Base-by-base conservation (phyloP, 2,113 vertebrate species). In the Melospiza melodia region DNA sequence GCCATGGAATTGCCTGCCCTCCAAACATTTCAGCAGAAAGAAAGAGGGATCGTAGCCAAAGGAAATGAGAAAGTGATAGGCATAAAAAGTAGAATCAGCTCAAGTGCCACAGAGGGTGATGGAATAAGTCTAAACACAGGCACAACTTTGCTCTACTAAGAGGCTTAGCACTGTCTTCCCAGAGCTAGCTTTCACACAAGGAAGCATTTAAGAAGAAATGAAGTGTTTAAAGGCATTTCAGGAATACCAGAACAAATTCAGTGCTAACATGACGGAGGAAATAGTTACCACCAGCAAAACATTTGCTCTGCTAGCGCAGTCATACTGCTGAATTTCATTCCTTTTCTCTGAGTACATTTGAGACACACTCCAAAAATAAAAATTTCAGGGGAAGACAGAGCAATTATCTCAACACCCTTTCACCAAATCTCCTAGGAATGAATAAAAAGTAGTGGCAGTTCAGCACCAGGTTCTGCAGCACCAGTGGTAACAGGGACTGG, bases 11-110 rank as follows among this genome's bases (percentile, higher is more conserved):
- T 75, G 83, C 76, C 65, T 95, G 57, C 81, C 78, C 80, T 91
- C 89, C 63, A 57, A 85, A 89, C 66, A 86, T 87, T 85, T 77
- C 94, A 82, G 57, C 61, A 93, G 68, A 89, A 79, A 95, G 91
- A 87, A 82, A 63, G 31, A 90, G n/a, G 93, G 74, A 87, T 74
- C 22, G 3, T 31, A 80, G 82, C 77, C 94, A 97, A 90, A 94
- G 93, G 94, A 96, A 96, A 89, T 95, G 83, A 95, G 87, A 93
- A 84, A 52, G 67, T 88, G 87, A 94, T 67, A 94, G 94, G 89
- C 91, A 93, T 79, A 57, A 72, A 89, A 79, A 90, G 51, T 84
- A 23, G 49, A 66, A 93, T 83, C 73, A 35, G 17, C 71, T 96
- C 59, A 72, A 84, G 79, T 92, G 58, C 93, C 82, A 78, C 25